A percentile compares a stretch with the other conserved stretches of the same genome.
These are phyloP conservation scores for Diglossa cyanea DNA, from an alignment of 2,797 vertebrate species.

Conservation along the genomic window DNA sequence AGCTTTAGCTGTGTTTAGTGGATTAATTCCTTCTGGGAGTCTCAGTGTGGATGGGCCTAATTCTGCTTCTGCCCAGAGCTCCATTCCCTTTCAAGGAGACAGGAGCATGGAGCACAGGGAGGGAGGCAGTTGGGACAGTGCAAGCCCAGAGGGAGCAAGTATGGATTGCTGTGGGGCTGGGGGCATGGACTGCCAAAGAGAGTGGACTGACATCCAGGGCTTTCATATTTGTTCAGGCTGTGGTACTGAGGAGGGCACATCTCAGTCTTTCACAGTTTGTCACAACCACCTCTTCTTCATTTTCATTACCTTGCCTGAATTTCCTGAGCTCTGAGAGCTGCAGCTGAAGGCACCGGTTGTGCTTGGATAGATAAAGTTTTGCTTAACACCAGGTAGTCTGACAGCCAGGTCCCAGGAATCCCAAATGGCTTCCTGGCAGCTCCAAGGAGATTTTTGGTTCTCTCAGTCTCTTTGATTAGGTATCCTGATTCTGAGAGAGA, in stretches of 20 bases:
- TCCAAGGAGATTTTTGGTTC: background rate
- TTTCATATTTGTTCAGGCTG: background rate
- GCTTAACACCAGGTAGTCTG: background rate
- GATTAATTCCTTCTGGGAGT: background rate
- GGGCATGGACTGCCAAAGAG: background rate
- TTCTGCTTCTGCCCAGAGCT: background rate
- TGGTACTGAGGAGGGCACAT: background rate
- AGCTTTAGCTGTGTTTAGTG: background rate
- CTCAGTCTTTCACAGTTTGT: background rate
- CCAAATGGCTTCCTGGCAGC: background rate
- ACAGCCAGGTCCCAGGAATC: background rate
- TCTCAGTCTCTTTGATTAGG: background rate
- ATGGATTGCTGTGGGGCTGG: rapidly evolving
- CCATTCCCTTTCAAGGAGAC: background rate
- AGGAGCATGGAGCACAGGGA: background rate
- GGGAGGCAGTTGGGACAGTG: background rate
- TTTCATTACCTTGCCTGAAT: background rate
- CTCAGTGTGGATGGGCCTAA: background rate
- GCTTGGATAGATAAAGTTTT: background rate
- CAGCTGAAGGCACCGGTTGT: background rate
- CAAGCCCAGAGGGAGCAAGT: background rate
- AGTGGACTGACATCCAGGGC: background rate
- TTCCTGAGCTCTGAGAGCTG: background rate
- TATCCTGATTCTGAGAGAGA: background rate
- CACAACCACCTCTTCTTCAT: background rate